phyloP scores from a whole-genome alignment of 2,113 vertebrate genomes.

The Pachycephala philippinensis region DNA sequence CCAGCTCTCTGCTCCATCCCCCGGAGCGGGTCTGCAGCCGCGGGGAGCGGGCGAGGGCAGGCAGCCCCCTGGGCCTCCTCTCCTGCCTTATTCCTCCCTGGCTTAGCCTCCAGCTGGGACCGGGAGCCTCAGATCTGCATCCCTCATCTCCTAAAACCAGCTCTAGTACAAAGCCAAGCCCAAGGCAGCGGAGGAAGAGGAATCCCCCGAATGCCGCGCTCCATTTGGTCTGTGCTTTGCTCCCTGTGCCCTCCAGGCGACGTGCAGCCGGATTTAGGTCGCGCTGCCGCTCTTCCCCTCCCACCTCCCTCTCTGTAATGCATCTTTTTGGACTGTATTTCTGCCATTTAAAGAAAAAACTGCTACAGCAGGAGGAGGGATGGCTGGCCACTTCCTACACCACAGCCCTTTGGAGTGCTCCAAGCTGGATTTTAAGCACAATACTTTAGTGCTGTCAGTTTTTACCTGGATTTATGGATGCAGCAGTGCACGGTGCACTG shows the following conservation, averaged over 20 bases:
- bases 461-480: not conserved
- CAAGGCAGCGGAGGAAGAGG: conserved; percentile 3
- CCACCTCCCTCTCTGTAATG: not conserved
- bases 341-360: not conserved
- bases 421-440: not conserved
- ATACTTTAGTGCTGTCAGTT: accelerated
- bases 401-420: not conserved
- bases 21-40: accelerated
- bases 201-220: not conserved
- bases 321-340: not conserved
- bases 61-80: not conserved
- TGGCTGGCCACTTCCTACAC: not conserved
- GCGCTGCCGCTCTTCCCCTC: not conserved
- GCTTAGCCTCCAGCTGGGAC: not conserved
- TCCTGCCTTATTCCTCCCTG: not conserved
- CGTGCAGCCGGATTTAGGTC: conserved; percentile 32
- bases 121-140: not conserved
- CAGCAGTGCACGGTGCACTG: not conserved
- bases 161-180: conserved; percentile 38
- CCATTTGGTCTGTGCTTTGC: conserved; percentile 13
- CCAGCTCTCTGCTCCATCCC: not conserved
- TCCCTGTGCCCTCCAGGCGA: conserved; percentile 24
- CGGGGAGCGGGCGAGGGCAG: not conserved
- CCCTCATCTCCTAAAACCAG: not conserved
- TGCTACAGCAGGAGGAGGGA: not conserved